Evolutionary conservation across 2,797 vertebrate species (phyloP), one percentile per base, ranked within the genome.

Genomic region (Typhlichthys eigenmanni): DNA sequence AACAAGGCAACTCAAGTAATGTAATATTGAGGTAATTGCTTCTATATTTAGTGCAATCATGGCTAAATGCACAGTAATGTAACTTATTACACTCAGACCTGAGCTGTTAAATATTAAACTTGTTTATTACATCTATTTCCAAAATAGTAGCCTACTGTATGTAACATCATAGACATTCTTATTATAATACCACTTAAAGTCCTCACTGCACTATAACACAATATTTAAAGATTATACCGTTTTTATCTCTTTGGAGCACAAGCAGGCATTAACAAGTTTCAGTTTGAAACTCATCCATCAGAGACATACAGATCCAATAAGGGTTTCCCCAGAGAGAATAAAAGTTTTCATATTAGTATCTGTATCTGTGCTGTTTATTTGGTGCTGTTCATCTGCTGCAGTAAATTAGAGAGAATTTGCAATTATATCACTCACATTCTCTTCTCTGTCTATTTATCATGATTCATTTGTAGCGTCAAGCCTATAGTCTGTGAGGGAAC

Each of bases 241-340:
- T 13, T 48, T 48, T 11, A 48, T n/a, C n/a, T 48, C 4, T 13
- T 13, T 1, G 53, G 53, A 14, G 48, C 51, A 75, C 68, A 3
- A 48, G 48, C 75, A 67, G 4, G 46, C 47, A 59, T 13, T 34
- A 17, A 74, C 59, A 69, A 62, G 63, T 62, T 80, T 76, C 62
- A 46, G 1, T 82, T 82, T 74, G 64, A 72, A 62, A 56, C 13
- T 65, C 73, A 76, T 83, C 73, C 60, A 70, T 85, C 79, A 86
- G 17, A 66, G 67, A 78, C 52, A 71, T 48, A 16, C 67, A 56
- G 11, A 75, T 79, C 58, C 76, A 72, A 83, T 81, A 70, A 79
- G 73, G 64, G 0, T 34, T 1, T 8, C 38, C 58, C 67, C 63
- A 45, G 66, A 43, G 72, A 71, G 76, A 48, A 72, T 54, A 49